A percentile compares a stretch with the other conserved stretches of the same genome.
Evolutionary conservation across 2,888 invertebrate species (phyloP).

Genomic region (Idaea aversata): DNA sequence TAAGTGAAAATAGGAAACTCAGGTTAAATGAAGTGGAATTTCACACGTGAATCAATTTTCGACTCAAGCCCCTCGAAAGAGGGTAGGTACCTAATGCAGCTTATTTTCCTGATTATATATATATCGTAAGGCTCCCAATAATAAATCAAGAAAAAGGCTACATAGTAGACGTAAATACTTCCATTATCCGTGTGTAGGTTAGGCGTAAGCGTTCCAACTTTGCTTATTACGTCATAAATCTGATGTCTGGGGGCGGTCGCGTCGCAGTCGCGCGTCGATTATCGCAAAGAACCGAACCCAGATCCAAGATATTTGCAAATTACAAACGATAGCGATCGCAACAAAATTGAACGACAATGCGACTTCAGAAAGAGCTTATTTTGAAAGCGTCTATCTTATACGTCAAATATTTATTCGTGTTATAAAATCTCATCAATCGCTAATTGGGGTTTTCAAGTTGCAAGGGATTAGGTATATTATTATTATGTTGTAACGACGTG

Average conservation of each 20-base stretch:
- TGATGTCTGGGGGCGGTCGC: slow-evolving; percentile 55
- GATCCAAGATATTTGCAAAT: slow-evolving; percentile 40
- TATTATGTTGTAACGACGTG: neutral
- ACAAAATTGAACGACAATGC: slow-evolving; percentile 39
- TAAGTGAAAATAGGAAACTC: neutral
- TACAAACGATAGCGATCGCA: slow-evolving; percentile 47
- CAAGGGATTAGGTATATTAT: neutral
- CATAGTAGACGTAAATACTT: slow-evolving; percentile 20
- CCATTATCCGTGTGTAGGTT: slow-evolving; percentile 24
- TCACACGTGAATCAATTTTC: neutral
- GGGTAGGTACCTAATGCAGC: neutral
- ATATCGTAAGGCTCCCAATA: neutral
- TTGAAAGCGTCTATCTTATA: slow-evolving; percentile 5
- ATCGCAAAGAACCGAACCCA: slow-evolving; percentile 50
- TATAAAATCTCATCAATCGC: neutral
- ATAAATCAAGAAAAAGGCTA: slow-evolving; percentile 1
- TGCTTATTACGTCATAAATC: slow-evolving; percentile 67
- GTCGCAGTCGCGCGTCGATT: slow-evolving; percentile 68
- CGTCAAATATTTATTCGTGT: slow-evolving; percentile 5
- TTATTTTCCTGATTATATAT: neutral
- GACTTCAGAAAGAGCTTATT: slow-evolving; percentile 9
- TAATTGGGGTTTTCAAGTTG: slow-evolving; percentile 1
- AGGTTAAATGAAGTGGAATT: neutral
- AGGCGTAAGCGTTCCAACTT: slow-evolving; percentile 40
- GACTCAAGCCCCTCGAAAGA: neutral